phyloP scores from a whole-genome alignment of 2,113 vertebrate species.

The Platichthys flesus region DNA sequence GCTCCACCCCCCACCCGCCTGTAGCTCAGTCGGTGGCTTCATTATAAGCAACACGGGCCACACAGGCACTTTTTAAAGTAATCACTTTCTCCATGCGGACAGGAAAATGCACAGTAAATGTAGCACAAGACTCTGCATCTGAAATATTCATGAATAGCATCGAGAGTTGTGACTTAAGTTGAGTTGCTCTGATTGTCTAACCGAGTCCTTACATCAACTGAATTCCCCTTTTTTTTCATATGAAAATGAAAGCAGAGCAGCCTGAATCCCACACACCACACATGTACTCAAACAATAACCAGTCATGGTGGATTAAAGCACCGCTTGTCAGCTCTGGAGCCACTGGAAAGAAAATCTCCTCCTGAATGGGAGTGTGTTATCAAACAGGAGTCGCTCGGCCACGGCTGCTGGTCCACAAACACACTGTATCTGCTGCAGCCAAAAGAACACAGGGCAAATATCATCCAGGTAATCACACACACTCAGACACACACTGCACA shows the following conservation, averaged over 20 bases:
- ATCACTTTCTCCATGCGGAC: slow-evolving; percentile 23
- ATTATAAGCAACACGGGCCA: slow-evolving; percentile 26
- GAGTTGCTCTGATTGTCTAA: no score
- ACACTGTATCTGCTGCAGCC: not conserved
- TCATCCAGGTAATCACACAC: not conserved
- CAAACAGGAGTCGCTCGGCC: slow-evolving; percentile 5
- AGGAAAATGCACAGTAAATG: not conserved
- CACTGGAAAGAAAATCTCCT: slow-evolving; percentile 35
- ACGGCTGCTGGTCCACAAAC: slow-evolving; percentile 6
- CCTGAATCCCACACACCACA: slow-evolving; percentile 2
- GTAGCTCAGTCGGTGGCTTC: slow-evolving; percentile 33
- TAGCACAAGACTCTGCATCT: not conserved
- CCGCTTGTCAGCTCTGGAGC: slow-evolving; percentile 15
- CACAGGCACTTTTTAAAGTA: slow-evolving; percentile 28
- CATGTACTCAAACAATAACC: slow-evolving; percentile 33
- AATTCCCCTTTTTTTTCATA: no score
- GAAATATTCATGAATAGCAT: slow-evolving; percentile 20
- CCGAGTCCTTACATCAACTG: no score
- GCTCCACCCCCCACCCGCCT: slow-evolving; percentile 32
- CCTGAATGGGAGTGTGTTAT: slow-evolving; percentile 14
- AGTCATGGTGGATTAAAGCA: slow-evolving; percentile 37
- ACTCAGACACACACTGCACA: not conserved
- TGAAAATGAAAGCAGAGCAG: slow-evolving; percentile 5
- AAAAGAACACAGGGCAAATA: not conserved
- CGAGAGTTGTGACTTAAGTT: not conserved